Evolutionary conservation across 2,888 invertebrate species (phyloP).

Genomic region (Nomada flava): DNA sequence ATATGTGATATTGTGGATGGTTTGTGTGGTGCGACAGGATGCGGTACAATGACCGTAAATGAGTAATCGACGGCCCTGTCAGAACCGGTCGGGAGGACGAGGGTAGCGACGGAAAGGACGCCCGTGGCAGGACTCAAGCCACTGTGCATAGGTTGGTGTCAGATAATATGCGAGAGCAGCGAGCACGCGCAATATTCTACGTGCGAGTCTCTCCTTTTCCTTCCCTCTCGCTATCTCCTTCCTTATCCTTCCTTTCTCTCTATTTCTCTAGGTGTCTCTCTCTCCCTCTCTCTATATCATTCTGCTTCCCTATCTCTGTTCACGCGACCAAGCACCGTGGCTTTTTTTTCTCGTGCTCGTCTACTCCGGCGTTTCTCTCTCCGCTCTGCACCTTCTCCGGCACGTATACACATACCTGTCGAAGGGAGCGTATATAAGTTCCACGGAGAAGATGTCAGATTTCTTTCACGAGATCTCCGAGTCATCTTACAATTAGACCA

Average conservation of each 20-base stretch:
- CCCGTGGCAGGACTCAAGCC: conserved; percentile 55
- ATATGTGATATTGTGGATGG: conserved; percentile 35
- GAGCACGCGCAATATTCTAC: conserved; percentile 63
- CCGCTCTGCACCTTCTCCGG: conserved; percentile 19
- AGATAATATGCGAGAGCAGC: conserved; percentile 49
- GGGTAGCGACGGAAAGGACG: conserved; percentile 61
- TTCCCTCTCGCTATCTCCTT: neutral
- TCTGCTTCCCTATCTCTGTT: conserved; percentile 1
- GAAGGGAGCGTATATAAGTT: conserved; percentile 69
- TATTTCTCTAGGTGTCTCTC: neutral
- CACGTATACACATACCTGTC: conserved; percentile 48
- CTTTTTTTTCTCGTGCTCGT: conserved; percentile 28
- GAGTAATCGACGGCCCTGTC: conserved; percentile 45
- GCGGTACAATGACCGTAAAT: conserved; percentile 59
- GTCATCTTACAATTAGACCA: neutral
- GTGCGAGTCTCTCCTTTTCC: conserved; percentile 28
- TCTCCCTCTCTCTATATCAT: conserved; percentile 9
- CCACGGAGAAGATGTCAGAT: conserved; percentile 72
- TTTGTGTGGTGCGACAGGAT: conserved; percentile 49
- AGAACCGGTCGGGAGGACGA: conserved; percentile 61
- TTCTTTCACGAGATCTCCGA: conserved; percentile 48
- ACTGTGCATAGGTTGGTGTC: conserved; percentile 62
- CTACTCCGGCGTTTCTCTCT: conserved; percentile 38
- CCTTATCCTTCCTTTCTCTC: neutral
- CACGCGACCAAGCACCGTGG: conserved; percentile 20